Conservation (phyloP, 2,888 invertebrate genomes). For the Xestoiulus laeticollis region DNA sequence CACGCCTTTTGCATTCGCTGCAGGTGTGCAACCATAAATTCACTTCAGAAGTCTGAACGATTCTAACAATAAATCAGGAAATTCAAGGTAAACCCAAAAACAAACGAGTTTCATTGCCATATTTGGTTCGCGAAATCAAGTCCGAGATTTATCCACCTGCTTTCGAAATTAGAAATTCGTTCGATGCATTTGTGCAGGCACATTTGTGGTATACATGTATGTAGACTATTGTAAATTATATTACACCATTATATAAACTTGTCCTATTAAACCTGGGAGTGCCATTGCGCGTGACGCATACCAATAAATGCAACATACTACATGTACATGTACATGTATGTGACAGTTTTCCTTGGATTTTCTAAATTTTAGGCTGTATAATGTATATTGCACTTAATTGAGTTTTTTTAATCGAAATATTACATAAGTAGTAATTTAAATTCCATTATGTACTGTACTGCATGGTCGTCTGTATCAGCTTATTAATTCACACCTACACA, state of each 20-base stretch:
- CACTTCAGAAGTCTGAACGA: background rate
- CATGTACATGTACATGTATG: no score
- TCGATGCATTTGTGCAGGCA: background rate
- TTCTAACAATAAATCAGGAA: constrained; percentile 12
- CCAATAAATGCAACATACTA: background rate
- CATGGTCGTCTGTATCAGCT: no score
- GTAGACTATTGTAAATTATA: background rate
- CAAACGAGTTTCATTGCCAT: constrained; percentile 18
- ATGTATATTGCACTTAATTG: no score
- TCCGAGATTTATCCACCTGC: background rate
- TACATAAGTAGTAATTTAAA: no score
- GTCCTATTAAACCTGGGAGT: background rate
- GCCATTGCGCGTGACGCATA: background rate
- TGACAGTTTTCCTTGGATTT: background rate
- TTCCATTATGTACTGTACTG: no score
- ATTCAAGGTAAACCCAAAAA: constrained; percentile 16
- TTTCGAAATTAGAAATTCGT: background rate
- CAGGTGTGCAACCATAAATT: constrained; percentile 26
- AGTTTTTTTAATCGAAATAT: no score
- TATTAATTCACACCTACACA: no score
- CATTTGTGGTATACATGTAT: constrained; percentile 2
- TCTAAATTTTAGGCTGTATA: background rate
- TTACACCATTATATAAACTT: background rate
- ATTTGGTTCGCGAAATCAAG: background rate
- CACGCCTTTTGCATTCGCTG: constrained; percentile 7